Base-by-base conservation (phyloP, 2,888 invertebrate species). In the Platypus cylindrus region DNA sequence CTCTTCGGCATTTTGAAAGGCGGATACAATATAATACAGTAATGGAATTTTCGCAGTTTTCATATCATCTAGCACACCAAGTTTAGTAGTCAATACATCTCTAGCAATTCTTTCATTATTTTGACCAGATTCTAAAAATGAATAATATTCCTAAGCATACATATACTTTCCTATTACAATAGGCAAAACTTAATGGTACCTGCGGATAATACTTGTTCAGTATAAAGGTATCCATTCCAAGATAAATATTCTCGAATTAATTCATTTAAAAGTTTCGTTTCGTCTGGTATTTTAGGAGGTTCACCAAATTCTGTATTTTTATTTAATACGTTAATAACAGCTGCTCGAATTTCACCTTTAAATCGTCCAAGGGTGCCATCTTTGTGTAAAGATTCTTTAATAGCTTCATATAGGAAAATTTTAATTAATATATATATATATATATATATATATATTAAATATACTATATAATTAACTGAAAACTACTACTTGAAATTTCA, bases 201-300 rank as follows among this genome's bases (percentile, higher is more conserved):
- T 41, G 59, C 53, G 13, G 53, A 46, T 37, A 63, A 44, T 37
- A 62, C 50, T 51, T 62, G 59, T 37, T 61, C 61, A 0, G 75
- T 71, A 45, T 78, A 78, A 16, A 74, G 61, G 46, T 78, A 79
- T 1, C 77, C 78, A 46, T 76, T 76, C 78, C 78, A 79, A 44
- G 71, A 67, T 3, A 79, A 55, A 51, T 78, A 79, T 52, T 79
- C 78, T 37, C 72, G 59, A 3, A 79, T 65, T 1, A 79, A 59
- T 50, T 78, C 75, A 47, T 79, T 79, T 26, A 77, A 61, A 1
- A 78, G 56, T 22, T 68, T 40, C 2, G 61, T 63, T 45, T 63
- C 62, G 26, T 59, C 56, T 2, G 61, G 61, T 17, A 62, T 48
- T 38, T 56, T 50, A 3, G 56, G 56, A 3, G 53, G 52, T 17